Evolutionary conservation across 2,113 vertebrate genomes (phyloP), one percentile per base, ranked within the genome.

Genomic region (Monarcha castaneiventris): DNA sequence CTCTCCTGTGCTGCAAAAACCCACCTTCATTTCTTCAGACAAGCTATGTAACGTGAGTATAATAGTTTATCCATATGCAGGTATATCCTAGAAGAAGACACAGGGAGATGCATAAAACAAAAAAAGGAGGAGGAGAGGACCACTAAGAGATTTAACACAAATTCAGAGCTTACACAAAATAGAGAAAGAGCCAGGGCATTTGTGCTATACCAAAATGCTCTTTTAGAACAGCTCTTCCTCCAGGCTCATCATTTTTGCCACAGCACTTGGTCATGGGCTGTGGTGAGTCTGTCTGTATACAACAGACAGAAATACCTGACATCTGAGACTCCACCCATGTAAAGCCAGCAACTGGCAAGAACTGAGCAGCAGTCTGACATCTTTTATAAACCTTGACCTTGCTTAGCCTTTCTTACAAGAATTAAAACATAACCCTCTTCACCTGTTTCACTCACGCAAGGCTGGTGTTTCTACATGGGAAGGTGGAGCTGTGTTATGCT

Each of bases 11-110:
- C 25, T 87, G 20, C 15, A 41, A 61, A 54, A 15, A 22, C 3
- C 2, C 10, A 64, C 13, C 9, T 76, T 56, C 33, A 56, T 52
- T 87, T 49, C 51, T 62, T 33, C 11, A 78, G 35, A 35, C 11
- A 67, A 59, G 4, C 18, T 41, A 16, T 32, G 19, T 22, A 56
- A 55, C 0, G 0, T 19, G 26, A 55, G 9, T 8, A 13, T 10
- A 69, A 41, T 16, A 39, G 3, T 3, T 39, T 44, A 14, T 52
- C 11, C n/a, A 9, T 35, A 44, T 0, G 2, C 4, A 5, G 11
- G 4, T 46, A 1, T 76, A 29, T 37, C 27, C 56, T 46, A 54
- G 35, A 82, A 26, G 26, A 75, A 68, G 58, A 43, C 6, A 51
- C 0, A 51, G 4, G 29, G 13, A 61, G 21, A n/a, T 6, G 0